Base-by-base conservation (phyloP, 2,797 vertebrate species). In the Crypturellus tataupa region DNA sequence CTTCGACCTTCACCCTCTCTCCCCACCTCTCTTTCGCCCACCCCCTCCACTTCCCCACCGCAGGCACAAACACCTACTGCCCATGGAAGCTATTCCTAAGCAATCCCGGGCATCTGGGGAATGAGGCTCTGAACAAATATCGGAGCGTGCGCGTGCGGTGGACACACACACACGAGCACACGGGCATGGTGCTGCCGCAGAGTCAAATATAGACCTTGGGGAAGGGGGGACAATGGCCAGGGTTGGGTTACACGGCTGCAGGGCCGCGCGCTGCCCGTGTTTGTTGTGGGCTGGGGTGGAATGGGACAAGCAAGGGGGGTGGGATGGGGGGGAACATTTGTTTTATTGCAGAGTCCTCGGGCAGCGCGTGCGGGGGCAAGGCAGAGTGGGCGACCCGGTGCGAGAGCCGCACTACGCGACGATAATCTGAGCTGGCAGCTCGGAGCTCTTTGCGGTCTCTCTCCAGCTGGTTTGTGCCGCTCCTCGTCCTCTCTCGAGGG, bases 171-270 rank as follows among this genome's bases (percentile, higher is more conserved):
- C 20, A 31, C 37, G 65, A 35, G 79, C 9, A 1, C 85, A 85
- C 23, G 87, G 87, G 81, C 87, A 86, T 18, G 6, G 79, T 95
- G 92, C 92, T 94, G 94, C 96, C 8, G 24, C 93, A 85, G 39
- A 97, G 96, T 97, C 97, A 97, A 97, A 97, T 97, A 97, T 97
- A 96, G 96, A 96, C 89, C 94, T 89, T 94, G 80, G 94, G 94
- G 85, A 95, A 93, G 44, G 85, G 79, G 93, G 70, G 97, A 98
- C 97, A 97, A 97, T 97, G 89, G 94, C 59, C 18, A 73, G 96
- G 92, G 87, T 98, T 97, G 95, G 95, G 96, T 98, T 98, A 97
- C 97, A 98, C 83, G 93, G 95, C 95, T 94, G 90, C 95, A 87
- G 95, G 97, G 94, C 95, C 95, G 87, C 8, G 60, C 96, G 94